Base-by-base conservation (phyloP, 1,140 invertebrate genomes). In the Samia ricini region DNA sequence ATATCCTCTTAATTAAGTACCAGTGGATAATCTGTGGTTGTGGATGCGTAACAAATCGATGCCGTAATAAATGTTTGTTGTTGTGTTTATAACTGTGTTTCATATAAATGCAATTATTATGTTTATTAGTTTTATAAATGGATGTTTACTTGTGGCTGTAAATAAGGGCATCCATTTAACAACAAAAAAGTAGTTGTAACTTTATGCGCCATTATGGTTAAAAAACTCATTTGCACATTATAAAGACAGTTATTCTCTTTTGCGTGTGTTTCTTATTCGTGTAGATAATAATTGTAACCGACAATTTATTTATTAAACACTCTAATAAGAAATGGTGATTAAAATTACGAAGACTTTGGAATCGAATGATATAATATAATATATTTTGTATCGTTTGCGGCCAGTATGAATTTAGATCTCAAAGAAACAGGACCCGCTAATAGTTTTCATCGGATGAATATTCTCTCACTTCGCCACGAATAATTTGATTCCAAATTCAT, bases 11-110 rank as follows among this genome's bases (percentile, higher is more conserved):
- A 1, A 19, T 36, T 56, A 24, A 60, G 68, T 66, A 36, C 58
- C 50, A 19, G 54, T 50, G 29, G 76, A 64, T 82, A 77, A 84
- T 76, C 63, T 84, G 81, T 84, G 81, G 81, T 82, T 84, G 72
- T 69, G 66, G 52, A 64, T 72, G 69, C 73, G 62, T 67, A 55
- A 55, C 22, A 42, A 8, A 42, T 42, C 1, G 33, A 12, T 42
- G 12, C 12, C 4, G 33, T 42, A 8, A 42, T 55, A n/a, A 55
- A 24, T 55, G 22, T 55, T 55, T 12, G 24, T 23, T 55, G 52
- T 55, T 24, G 6, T 23, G 50, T 8, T 52, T 21, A 52, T 49
- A 5, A 19, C n/a, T 49, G 15, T 55, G 52, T 55, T 55, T 55
- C 7, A 24, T 24, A 23, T 55, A 55, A 55, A 23, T 55, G 15